phyloP scores from a whole-genome alignment of 2,797 vertebrate species.

The Euphonia xanthogaster region DNA sequence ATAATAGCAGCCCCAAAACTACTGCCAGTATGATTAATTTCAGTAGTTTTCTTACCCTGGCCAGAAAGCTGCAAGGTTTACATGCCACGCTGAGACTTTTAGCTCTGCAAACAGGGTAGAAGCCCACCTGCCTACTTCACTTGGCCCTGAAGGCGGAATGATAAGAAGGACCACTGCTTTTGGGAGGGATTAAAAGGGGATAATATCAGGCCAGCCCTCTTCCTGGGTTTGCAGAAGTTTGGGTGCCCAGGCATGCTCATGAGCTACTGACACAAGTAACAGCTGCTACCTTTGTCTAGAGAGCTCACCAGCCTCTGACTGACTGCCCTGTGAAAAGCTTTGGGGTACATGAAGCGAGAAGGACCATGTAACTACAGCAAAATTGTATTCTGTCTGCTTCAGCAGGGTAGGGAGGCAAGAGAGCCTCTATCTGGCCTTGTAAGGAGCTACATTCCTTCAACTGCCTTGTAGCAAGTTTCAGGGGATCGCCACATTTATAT shows the following conservation, averaged over 20 bases:
- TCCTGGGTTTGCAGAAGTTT: not conserved
- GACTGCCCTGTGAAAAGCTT: not conserved
- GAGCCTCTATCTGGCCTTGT: not conserved
- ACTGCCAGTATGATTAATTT: not conserved
- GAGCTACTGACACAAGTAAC: not conserved
- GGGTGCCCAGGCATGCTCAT: not conserved
- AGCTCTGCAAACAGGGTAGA: not conserved
- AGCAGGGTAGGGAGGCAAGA: not conserved
- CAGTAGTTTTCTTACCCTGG: not conserved
- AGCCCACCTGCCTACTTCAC: not conserved
- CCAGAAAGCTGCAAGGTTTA: not conserved
- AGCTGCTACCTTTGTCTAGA: not conserved
- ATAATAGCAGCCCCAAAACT: not conserved
- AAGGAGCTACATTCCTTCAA: conserved; percentile 21
- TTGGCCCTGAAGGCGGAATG: not conserved
- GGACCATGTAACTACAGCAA: not conserved
- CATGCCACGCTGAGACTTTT: accelerated
- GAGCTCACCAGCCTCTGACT: not conserved
- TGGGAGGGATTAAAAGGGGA: not conserved
- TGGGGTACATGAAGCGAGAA: not conserved
- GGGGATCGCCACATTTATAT: conserved; percentile 49
- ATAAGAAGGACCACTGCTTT: not conserved
- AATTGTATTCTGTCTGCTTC: not conserved
- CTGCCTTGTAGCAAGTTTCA: conserved; percentile 2
- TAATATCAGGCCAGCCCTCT: not conserved